Evolutionary conservation across 2,797 vertebrate genomes (phyloP).

Genomic region (Coregonus ussuriensis): DNA sequence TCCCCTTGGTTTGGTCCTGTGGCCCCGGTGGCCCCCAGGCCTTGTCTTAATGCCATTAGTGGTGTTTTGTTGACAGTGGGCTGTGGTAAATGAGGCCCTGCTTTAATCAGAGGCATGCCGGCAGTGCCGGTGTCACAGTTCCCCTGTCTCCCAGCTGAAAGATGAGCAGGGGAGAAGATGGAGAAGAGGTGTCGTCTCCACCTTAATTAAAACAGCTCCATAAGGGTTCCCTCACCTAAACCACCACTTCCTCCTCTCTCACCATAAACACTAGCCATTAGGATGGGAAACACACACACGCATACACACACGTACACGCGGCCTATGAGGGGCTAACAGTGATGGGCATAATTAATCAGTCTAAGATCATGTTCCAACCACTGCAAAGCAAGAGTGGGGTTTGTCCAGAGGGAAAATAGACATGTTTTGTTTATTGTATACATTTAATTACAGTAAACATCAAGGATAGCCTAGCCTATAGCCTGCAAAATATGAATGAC

Average conservation of each 20-base stretch:
- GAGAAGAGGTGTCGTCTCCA: slow-evolving; percentile 76
- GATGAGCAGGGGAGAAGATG: slow-evolving; percentile 75
- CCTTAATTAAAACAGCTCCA: slow-evolving; percentile 80
- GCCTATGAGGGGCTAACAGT: slow-evolving; percentile 38
- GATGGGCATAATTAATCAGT: slow-evolving; percentile 73
- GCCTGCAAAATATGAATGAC: neutral
- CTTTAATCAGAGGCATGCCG: slow-evolving; percentile 85
- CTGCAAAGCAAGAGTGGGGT: slow-evolving; percentile 64
- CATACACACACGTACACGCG: slow-evolving; percentile 1
- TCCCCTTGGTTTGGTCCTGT: slow-evolving; percentile 50
- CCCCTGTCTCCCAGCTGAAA: slow-evolving; percentile 83
- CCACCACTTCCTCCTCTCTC: slow-evolving; percentile 52
- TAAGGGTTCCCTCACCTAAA: slow-evolving; percentile 38
- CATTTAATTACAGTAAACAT: slow-evolving; percentile 17
- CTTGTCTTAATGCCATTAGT: slow-evolving; percentile 82
- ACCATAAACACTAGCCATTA: slow-evolving; percentile 71
- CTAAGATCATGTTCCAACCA: slow-evolving; percentile 72
- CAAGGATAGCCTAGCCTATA: neutral
- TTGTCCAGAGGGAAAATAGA: slow-evolving; percentile 57
- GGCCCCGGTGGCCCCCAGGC: slow-evolving; percentile 68
- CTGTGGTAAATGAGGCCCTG: slow-evolving; percentile 78
- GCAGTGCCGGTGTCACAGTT: slow-evolving; percentile 77
- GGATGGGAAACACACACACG: slow-evolving; percentile 35
- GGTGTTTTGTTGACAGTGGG: slow-evolving; percentile 84
- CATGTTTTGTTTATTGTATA: slow-evolving; percentile 44